Conservation (phyloP, 2,797 vertebrate species). For the Sphenopsis melanotis region DNA sequence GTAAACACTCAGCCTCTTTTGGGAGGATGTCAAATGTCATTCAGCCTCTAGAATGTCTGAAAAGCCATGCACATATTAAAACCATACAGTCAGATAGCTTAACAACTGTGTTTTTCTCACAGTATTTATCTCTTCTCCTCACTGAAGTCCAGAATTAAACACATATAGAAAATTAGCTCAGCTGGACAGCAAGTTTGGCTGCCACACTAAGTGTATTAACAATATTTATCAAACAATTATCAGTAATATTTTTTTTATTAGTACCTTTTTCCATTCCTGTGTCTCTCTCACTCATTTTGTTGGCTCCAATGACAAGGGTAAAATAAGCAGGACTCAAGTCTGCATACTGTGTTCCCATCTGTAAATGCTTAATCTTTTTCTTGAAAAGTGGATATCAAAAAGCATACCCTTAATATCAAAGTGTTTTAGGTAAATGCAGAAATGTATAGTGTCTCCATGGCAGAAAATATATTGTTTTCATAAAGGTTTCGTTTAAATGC, state of each 20-base stretch:
- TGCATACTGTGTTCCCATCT: not conserved
- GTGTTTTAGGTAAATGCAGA: not conserved
- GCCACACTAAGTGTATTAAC: not conserved
- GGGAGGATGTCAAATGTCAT: not conserved
- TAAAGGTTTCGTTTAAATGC: not conserved
- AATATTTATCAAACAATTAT: not conserved
- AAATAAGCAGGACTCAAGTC: not conserved
- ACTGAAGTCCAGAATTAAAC: not conserved
- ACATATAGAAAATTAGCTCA: not conserved
- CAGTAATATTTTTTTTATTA: not conserved
- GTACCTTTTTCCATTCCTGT: not conserved
- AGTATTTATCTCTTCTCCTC: not conserved
- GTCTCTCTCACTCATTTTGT: not conserved
- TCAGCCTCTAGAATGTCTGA: not conserved
- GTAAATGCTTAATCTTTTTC: not conserved
- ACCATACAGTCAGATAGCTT: not conserved
- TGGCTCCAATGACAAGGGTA: not conserved
- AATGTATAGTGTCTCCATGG: not conserved
- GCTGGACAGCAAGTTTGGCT: not conserved
- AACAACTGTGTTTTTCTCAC: not conserved
- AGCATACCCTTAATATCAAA: not conserved
- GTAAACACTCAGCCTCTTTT: not conserved
- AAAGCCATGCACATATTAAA: not conserved
- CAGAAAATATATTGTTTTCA: not conserved
- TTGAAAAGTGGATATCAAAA: not conserved